Evolutionary conservation across 2,888 invertebrate species (phyloP), one percentile per base, ranked within the genome.

Genomic region (Acholoe squamosa): DNA sequence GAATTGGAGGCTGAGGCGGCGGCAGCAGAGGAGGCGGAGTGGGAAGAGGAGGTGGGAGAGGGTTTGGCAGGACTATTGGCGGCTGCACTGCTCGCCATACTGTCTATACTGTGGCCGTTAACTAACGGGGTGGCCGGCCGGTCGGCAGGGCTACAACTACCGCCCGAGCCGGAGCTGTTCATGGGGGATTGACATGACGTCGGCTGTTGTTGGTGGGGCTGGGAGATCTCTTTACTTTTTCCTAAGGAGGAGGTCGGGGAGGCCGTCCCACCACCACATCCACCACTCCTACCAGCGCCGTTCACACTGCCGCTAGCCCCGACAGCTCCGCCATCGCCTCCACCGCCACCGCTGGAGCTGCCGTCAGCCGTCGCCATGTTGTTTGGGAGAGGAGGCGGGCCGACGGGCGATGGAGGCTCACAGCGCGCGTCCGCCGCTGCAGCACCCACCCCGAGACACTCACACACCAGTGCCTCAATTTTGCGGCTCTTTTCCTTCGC

Each of bases 21-120:
- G 14, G 52, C 95, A 43, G 31, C 31, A 89, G 89, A 92, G 43
- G 34, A 33, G n/a, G 34, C 33, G 10, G 77, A 25, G 14, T 22
- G 95, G 54, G 31, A 14, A 89, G 89, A 92, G 91, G 90, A 33
- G 34, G 86, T 28, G 0, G 89, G n/a, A 14, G 86, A 54, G 31
- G 86, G 86, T 28, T 54, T 86, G 54, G 54, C 86, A 12, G 86
- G 86, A 7, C 25, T 25, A 54, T 28, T 54, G 31, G 54, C 52
- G 14, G 54, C 33, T n/a, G 54, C 52, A 7, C 31, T 86, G 86
- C 86, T 52, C 54, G 33, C 33, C 86, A 86, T 54, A 54, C 86
- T 86, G 56, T 86, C 86, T 19, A 86, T 28, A 28, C 86, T 86
- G 86, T 86, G 86, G 25, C 86, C 86, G 52, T 54, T 54, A 19